These are phyloP conservation scores for Hystrix cristata DNA, from an alignment of 2,113 vertebrate species.

Conservation along the genomic window DNA sequence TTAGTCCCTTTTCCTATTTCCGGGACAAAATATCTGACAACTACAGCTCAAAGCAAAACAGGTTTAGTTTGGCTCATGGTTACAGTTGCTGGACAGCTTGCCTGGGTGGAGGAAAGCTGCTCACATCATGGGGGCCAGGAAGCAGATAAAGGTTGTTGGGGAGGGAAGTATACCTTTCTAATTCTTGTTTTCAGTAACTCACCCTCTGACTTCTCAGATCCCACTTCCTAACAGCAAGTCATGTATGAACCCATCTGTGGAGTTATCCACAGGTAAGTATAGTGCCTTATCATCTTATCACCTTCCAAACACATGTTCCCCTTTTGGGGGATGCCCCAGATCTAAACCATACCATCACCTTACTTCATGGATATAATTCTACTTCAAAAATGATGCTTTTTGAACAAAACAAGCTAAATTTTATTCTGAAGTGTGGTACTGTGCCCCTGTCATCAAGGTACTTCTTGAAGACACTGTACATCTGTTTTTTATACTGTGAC, in stretches of 20 bases:
- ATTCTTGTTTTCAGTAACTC: background rate
- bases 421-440: background rate
- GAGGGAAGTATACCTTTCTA: background rate
- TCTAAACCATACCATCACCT: background rate
- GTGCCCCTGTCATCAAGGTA: background rate
- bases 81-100: background rate
- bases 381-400: background rate
- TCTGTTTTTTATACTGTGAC: background rate
- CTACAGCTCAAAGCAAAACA: background rate
- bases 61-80: background rate
- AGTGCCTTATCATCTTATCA: background rate
- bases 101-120: background rate
- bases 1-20: background rate
- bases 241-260: background rate
- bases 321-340: background rate
- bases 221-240: background rate
- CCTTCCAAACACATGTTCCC: background rate
- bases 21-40: background rate
- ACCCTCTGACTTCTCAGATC: background rate
- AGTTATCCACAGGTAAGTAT: background rate
- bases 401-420: background rate
- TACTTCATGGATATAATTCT: background rate
- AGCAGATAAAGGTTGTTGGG: background rate
- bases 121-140: background rate
- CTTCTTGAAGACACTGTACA: background rate